Evolutionary conservation across 1,140 invertebrate species (phyloP), one percentile per base, ranked within the genome.

Genomic region (Drosophila triauraria): DNA sequence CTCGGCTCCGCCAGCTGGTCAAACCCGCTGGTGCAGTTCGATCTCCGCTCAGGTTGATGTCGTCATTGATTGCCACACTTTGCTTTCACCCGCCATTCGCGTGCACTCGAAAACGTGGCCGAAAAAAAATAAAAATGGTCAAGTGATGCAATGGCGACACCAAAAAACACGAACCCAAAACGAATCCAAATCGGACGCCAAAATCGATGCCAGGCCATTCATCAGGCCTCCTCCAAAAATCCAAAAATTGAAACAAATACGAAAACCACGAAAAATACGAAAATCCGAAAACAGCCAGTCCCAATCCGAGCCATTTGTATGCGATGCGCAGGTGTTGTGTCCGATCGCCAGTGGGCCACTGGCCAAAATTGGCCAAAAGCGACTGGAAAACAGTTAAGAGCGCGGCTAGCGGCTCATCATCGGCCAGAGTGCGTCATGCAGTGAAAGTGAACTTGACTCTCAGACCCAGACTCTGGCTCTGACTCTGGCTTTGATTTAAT

Each of bases 61-160:
- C 87, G 87, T 91, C 87, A 91, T 87, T 84, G 87, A 91, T 91
- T 91, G 87, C 88, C 87, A 91, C 87, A 91, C 81, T 91, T 91
- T 88, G 78, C 80, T 90, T 90, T 90, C 85, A 90, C 85, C 72
- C 69, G 48, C 59, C 81, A 80, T 90, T 90, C 81, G 85, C 75
- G 54, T 81, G 81, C 78, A 82, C 72, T 78, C 75, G 54, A 82
- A 56, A 78, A 76, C 71, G 69, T 79, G 51, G 74, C 48, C 43
- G 12, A 59, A 76, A 42, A 42, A 20, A 51, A 46, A 42, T 23
- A 32, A 17, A 50, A 35, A 44, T 57, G 60, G 32, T 59, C 25
- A 75, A 67, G 57, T 72, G 75, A 75, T 75, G 76, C 53, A 80
- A 80, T 59, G 58, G 32, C 38, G 60, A 58, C 53, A 40, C 32